phyloP scores from a whole-genome alignment of 2,113 vertebrate genomes.

The Ailuropoda melanoleuca region DNA sequence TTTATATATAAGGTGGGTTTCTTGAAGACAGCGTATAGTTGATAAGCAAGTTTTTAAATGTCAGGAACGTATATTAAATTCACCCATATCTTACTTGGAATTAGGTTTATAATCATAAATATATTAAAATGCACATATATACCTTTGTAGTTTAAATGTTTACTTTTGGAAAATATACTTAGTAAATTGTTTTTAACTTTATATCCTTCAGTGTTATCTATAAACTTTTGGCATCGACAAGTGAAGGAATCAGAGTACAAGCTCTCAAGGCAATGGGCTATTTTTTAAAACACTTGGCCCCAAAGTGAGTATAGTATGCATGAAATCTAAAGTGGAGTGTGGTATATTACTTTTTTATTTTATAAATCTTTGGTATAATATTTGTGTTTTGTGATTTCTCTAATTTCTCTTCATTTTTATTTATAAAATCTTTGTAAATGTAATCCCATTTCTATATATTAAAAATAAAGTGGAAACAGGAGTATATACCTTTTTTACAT shows the following conservation, averaged over 20 bases:
- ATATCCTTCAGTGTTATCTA: constrained; percentile 91
- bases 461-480: neutral
- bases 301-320: constrained; percentile 93
- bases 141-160: neutral
- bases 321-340: neutral
- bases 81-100: neutral
- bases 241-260: constrained; percentile 96
- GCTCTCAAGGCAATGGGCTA: constrained; percentile 97
- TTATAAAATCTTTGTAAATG: neutral
- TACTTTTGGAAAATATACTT: constrained; percentile 33
- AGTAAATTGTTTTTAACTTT: constrained; percentile 64
- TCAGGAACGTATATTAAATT: neutral
- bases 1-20: neutral
- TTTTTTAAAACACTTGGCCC: constrained; percentile 94
- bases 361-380: neutral
- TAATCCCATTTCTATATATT: neutral
- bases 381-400: neutral
- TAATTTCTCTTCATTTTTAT: constrained; percentile 17
- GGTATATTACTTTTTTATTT: neutral
- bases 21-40: neutral
- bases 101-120: constrained; percentile 25
- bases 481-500: neutral
- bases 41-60: neutral
- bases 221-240: constrained; percentile 96
- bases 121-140: neutral